These are phyloP conservation scores for Sphecodes monilicornis DNA, from an alignment of 2,888 invertebrate genomes.

Conservation along the genomic window DNA sequence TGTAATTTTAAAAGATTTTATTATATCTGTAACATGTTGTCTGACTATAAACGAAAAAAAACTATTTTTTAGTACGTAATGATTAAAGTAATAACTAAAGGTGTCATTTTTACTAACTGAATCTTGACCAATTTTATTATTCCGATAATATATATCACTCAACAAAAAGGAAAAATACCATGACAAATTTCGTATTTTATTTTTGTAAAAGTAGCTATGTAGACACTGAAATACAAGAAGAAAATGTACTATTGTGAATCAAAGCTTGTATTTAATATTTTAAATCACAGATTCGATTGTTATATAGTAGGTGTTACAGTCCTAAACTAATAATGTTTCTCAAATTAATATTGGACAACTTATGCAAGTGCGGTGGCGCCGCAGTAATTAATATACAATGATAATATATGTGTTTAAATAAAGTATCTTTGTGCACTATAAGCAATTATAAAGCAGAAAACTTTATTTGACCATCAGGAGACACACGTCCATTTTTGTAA, in stretches of 20 bases:
- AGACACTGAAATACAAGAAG: neutral
- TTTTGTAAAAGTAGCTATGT: conserved; percentile 1
- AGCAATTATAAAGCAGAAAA: neutral
- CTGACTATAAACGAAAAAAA: neutral
- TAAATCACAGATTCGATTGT: neutral
- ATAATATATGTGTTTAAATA: neutral
- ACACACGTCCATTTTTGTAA: neutral
- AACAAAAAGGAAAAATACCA: neutral
- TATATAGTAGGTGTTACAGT: neutral
- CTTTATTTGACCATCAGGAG: neutral
- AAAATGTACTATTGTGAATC: neutral
- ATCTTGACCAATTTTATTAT: conserved; percentile 2
- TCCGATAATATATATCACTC: neutral
- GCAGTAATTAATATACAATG: neutral
- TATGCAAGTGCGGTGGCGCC: neutral
- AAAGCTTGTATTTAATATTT: conserved; percentile 1
- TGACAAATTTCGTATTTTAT: conserved; percentile 5
- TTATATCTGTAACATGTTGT: neutral
- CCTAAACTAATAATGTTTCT: neutral
- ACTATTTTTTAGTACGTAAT: neutral
- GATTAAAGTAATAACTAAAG: neutral
- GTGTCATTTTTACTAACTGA: neutral
- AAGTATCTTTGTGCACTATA: neutral
- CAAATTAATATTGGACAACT: neutral
- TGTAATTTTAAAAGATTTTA: conserved; percentile 5